Evolutionary conservation across 2,113 vertebrate species (phyloP).

Genomic region (Caretta caretta): DNA sequence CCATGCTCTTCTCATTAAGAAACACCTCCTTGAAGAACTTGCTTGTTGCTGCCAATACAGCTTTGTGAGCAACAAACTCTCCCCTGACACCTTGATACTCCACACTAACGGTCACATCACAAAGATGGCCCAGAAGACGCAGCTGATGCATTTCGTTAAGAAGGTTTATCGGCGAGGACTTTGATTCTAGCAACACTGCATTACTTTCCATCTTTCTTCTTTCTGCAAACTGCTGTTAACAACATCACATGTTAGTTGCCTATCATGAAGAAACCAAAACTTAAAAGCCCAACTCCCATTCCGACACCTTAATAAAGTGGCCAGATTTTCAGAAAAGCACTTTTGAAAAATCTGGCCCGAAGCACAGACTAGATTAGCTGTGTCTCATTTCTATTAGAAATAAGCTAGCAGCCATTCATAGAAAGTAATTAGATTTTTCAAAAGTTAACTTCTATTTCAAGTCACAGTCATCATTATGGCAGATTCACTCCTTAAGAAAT

Average conservation of each 20-base stretch:
- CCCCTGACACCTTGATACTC: conserved; percentile 86
- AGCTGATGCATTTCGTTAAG: conserved; percentile 91
- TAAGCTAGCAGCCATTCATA: rapidly evolving
- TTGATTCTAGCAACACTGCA: conserved; percentile 87
- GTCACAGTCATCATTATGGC: rapidly evolving
- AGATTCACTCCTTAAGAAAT: neutral
- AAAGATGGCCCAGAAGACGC: conserved; percentile 88
- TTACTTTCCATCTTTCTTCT: conserved; percentile 85
- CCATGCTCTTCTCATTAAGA: conserved; percentile 79
- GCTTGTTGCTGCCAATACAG: conserved; percentile 93
- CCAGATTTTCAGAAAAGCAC: neutral
- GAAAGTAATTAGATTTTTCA: neutral
- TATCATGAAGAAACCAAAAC: neutral
- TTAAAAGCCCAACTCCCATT: neutral
- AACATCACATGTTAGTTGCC: rapidly evolving
- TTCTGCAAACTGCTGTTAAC: conserved; percentile 43
- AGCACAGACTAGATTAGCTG: rapidly evolving
- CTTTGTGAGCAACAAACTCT: conserved; percentile 92
- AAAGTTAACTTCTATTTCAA: neutral
- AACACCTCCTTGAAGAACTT: conserved; percentile 93
- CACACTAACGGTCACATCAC: conserved; percentile 92
- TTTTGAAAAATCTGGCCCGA: neutral
- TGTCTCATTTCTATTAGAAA: neutral
- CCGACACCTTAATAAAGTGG: neutral
- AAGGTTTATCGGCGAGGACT: conserved; percentile 85